Base-by-base conservation (phyloP, 2,113 vertebrate genomes). In the Zingel zingel region DNA sequence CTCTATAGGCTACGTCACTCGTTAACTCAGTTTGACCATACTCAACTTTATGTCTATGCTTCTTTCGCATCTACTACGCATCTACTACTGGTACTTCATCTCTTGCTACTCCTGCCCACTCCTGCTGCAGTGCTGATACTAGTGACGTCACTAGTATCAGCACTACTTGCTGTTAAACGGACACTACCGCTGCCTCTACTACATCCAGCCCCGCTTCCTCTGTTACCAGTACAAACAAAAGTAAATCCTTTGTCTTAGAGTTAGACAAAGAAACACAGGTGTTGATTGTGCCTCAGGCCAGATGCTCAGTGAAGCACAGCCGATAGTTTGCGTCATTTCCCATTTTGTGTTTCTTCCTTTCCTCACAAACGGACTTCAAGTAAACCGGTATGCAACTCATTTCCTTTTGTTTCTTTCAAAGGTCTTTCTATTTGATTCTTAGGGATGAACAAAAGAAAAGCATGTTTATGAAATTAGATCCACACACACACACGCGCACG, bases 381-480 rank as follows among this genome's bases (percentile, higher is more conserved):
- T 33, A 59, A 76, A 66, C 68, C 71, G 30, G 51, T 71, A 81
- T 83, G 91, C 80, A 82, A 85, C 86, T 86, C 11, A 43, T 6
- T 48, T 10, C 15, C 72, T 73, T 85, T 88, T 80, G 56, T 86
- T 85, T 45, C 61, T 27, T 69, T 84, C 68, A 84, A 83, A 85
- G 39, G 77, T 72, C 68, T 79, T 78, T 74, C n/a, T 47, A 10
- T 81, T 81, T 77, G 74, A 82, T 88, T 58, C 74, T 30, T 18
- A 9, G 57, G 33, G 47, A 68, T 21, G 81, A 81, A 81, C 64
- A 68, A 81, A 64, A 88, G 69, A 86, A 79, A 86, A 76, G 53
- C 47, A n/a, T 75, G 74, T 61, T 86, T 43, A 23, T 73, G 45
- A 81, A 73, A 88, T 88, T 62, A 81, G 12, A 68, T 27, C 1